These are phyloP conservation scores for Acholoe squamosa DNA, from an alignment of 2,888 invertebrate genomes.

Conservation along the genomic window DNA sequence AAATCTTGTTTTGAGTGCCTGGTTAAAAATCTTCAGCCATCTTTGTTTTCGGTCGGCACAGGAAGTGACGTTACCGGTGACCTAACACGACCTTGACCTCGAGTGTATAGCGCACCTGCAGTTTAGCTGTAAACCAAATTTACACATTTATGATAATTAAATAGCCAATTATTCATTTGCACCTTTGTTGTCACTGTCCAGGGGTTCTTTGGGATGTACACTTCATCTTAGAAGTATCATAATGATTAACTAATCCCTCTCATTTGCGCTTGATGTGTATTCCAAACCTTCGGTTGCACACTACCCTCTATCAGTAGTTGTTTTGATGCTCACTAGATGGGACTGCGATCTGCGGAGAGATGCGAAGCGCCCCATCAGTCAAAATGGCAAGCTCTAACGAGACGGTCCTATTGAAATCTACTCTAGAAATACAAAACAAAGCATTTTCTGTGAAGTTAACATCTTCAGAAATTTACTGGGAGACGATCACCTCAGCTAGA, in stretches of 20 bases:
- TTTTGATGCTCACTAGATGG: background rate
- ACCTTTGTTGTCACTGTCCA: too few species aligned
- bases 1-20: constrained; percentile 43
- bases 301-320: background rate
- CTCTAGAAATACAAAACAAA: constrained; percentile 67
- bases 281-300: background rate
- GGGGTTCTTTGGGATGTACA: too few species aligned
- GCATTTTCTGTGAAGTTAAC: constrained; percentile 68
- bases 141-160: too few species aligned
- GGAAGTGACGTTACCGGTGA: constrained; percentile 61
- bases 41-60: constrained; percentile 62
- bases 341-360: too few species aligned
- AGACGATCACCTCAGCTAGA: constrained; percentile 66
- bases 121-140: too few species aligned
- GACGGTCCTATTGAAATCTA: constrained; percentile 67
- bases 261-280: background rate
- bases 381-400: constrained; percentile 66
- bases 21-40: constrained; percentile 62
- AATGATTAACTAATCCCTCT: too few species aligned
- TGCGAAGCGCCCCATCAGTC: background rate
- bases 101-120: background rate
- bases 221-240: too few species aligned
- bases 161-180: too few species aligned
- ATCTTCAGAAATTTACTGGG: constrained; percentile 68
- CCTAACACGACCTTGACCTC: constrained; percentile 23